Conservation (phyloP, 1,140 invertebrate genomes). For the Brachionus koreanus region DNA sequence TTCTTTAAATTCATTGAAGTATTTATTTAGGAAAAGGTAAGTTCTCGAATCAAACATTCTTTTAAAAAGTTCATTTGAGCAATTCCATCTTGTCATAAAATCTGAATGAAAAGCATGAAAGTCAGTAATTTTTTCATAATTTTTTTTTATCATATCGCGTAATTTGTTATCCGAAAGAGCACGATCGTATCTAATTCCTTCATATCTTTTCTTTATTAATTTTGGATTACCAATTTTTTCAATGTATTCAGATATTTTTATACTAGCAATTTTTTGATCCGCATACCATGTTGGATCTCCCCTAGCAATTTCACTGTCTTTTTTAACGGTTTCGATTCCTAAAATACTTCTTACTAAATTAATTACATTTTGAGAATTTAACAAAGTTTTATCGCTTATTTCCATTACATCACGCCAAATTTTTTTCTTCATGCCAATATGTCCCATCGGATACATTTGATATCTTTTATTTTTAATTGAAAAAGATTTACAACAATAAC, state of each 20-base stretch:
- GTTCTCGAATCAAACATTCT: not conserved
- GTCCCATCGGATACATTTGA: slow-evolving; percentile 32
- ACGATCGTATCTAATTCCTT: not conserved
- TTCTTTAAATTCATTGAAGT: no score
- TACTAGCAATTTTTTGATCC: not conserved
- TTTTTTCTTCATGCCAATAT: slow-evolving; percentile 41
- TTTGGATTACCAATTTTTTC: not conserved
- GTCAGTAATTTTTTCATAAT: not conserved
- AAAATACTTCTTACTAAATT: not conserved
- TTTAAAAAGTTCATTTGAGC: not conserved
- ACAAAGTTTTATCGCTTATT: not conserved
- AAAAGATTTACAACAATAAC: not conserved
- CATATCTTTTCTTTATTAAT: not conserved
- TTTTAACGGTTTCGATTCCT: not conserved
- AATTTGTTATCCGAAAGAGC: not conserved
- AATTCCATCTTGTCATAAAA: not conserved
- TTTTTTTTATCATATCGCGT: not conserved
- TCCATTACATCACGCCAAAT: not conserved
- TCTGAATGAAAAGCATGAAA: slow-evolving; percentile 1
- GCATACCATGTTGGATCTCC: slow-evolving; percentile 18
- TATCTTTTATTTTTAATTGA: not conserved
- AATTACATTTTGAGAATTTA: not conserved
- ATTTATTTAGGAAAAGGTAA: no score
- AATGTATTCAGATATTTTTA: not conserved
- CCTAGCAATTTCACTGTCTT: not conserved